phyloP scores from a whole-genome alignment of 2,888 invertebrate genomes.

The Xylota sylvarum region DNA sequence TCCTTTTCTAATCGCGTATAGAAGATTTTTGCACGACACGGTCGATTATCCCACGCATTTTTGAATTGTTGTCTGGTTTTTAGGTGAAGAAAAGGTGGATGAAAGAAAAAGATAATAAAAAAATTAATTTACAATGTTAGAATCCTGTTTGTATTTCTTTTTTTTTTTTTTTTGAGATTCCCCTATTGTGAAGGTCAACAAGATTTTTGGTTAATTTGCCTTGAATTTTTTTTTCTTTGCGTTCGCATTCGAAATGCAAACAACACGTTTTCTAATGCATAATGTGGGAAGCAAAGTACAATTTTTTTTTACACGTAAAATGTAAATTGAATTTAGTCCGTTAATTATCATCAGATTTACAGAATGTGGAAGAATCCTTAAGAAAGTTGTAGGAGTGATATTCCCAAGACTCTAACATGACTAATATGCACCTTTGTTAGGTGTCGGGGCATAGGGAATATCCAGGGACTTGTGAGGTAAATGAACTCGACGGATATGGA shows the following conservation, averaged over 20 bases:
- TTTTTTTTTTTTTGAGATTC: slow-evolving; percentile 20
- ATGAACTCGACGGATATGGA: too few species aligned
- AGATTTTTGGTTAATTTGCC: slow-evolving; percentile 31
- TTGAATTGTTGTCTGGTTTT: slow-evolving; percentile 53
- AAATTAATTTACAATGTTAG: slow-evolving; percentile 41
- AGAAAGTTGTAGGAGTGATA: too few species aligned
- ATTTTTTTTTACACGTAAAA: too few species aligned
- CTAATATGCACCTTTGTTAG: too few species aligned
- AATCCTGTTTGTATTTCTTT: slow-evolving; percentile 51
- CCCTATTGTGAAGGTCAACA: slow-evolving; percentile 56
- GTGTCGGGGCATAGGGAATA: too few species aligned
- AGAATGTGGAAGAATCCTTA: too few species aligned
- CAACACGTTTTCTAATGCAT: slow-evolving; percentile 32
- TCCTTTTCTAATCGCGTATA: slow-evolving; percentile 55
- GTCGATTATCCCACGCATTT: slow-evolving; percentile 75
- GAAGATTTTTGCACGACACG: slow-evolving; percentile 12
- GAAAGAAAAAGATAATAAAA: slow-evolving; percentile 16
- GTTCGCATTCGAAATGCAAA: slow-evolving; percentile 15
- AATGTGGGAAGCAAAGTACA: not conserved
- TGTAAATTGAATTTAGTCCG: too few species aligned
- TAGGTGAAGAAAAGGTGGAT: slow-evolving; percentile 15
- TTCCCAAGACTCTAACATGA: too few species aligned
- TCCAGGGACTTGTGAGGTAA: too few species aligned
- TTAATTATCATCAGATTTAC: too few species aligned
- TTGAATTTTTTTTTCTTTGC: not conserved